Percentiles rank a stretch among this genome's conserved stretches.
Evolutionary conservation across 2,888 invertebrate species (phyloP).

Genomic region (Heliconius aoede): DNA sequence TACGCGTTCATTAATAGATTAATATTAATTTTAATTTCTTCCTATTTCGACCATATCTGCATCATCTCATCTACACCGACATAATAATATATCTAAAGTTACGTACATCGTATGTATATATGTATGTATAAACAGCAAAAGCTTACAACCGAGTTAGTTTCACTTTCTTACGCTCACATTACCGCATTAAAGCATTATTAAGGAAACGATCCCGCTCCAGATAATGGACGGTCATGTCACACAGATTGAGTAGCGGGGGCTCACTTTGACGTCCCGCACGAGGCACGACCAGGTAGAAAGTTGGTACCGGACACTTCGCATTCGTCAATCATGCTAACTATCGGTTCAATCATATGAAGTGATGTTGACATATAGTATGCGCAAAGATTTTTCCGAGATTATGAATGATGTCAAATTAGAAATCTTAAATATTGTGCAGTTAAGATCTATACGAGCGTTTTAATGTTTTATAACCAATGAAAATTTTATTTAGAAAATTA

Average conservation of each 20-base stretch:
- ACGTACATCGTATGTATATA: not conserved
- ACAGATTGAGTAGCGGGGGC: slow-evolving; percentile 55
- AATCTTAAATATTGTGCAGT: not conserved
- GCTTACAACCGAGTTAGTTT: slow-evolving; percentile 32
- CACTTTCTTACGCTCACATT: slow-evolving; percentile 43
- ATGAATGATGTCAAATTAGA: not conserved
- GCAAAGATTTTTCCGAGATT: slow-evolving; percentile 3
- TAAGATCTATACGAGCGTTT: not conserved
- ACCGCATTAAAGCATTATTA: slow-evolving; percentile 45
- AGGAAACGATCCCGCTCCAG: slow-evolving; percentile 47
- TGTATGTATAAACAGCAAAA: slow-evolving; percentile 1
- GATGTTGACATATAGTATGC: slow-evolving; percentile 32
- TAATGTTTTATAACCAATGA: too few species aligned
- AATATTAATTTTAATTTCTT: not conserved
- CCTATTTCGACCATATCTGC: not conserved
- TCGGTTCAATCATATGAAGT: slow-evolving; percentile 36
- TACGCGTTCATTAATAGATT: not conserved
- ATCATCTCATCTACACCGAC: slow-evolving; percentile 9
- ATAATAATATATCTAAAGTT: slow-evolving; percentile 2
- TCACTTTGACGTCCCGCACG: slow-evolving; percentile 52
- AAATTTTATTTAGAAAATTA: too few species aligned
- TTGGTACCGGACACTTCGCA: slow-evolving; percentile 49
- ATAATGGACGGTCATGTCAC: slow-evolving; percentile 53
- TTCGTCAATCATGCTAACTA: slow-evolving; percentile 55
- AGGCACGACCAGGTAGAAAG: slow-evolving; percentile 56